A percentile compares a stretch with the other conserved stretches of the same genome.
Evolutionary conservation across 2,888 invertebrate species (phyloP).

Genomic region (Drosophila prostipennis): DNA sequence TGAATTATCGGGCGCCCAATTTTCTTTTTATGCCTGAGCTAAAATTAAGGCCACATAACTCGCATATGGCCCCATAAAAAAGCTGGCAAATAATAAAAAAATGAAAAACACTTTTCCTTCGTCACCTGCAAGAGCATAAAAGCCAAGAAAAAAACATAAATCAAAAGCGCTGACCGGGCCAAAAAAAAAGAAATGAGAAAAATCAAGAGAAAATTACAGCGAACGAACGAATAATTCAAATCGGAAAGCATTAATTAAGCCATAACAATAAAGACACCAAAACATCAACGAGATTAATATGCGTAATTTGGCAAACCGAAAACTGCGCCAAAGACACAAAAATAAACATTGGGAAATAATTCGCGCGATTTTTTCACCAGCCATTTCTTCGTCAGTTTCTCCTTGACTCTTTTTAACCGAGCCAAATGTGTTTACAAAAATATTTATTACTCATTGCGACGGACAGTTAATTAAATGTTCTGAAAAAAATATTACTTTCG

Average conservation of each 20-base stretch:
- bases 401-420: slow-evolving; percentile 3
- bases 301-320: slow-evolving; percentile 8
- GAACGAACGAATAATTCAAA: slow-evolving; percentile 32
- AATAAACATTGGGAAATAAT: slow-evolving; percentile 23
- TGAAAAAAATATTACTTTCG: slow-evolving; percentile 22
- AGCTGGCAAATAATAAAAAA: slow-evolving; percentile 26
- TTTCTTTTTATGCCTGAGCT: slow-evolving; percentile 18
- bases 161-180: slow-evolving; percentile 28
- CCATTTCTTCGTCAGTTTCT: neutral
- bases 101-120: slow-evolving; percentile 21
- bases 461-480: slow-evolving; percentile 53
- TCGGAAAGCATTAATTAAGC: slow-evolving; percentile 63
- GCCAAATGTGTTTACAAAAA: slow-evolving; percentile 19
- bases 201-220: slow-evolving; percentile 5
- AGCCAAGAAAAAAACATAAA: slow-evolving; percentile 31
- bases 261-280: slow-evolving; percentile 56
- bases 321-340: slow-evolving; percentile 11
- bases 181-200: neutral
- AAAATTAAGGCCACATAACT: slow-evolving; percentile 28
- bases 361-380: neutral
- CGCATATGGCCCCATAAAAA: slow-evolving; percentile 29
- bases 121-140: slow-evolving; percentile 31
- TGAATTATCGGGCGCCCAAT: slow-evolving; percentile 17
- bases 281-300: slow-evolving; percentile 15
- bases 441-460: slow-evolving; percentile 47